A percentile compares a stretch with the other conserved stretches of the same genome.
Evolutionary conservation across 64 coral and sea anemone species (phyloP).

Genomic region (Porites lutea): DNA sequence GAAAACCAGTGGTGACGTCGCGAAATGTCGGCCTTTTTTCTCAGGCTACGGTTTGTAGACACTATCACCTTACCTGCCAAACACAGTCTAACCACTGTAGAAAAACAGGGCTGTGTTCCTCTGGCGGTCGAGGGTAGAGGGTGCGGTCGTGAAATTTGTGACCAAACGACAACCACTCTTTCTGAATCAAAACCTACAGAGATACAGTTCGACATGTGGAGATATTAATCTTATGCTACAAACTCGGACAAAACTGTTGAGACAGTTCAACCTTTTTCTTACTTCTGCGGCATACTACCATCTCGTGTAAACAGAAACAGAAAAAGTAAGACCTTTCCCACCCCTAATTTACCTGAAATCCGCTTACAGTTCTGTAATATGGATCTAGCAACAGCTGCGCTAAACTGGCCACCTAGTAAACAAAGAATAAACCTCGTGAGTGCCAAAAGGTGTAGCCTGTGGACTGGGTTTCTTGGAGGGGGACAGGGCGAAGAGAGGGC

Average conservation of each 20-base stretch:
- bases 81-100: conserved; percentile 99
- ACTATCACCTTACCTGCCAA: conserved; percentile 80
- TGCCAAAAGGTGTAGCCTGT: too few relatives aligned
- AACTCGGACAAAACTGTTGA: too few relatives aligned
- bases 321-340: background rate
- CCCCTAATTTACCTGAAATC: conserved; percentile 84
- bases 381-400: conserved; percentile 93
- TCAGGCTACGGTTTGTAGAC: too few relatives aligned
- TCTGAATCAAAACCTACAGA: conserved; percentile 89
- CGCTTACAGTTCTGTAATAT: conserved; percentile 89
- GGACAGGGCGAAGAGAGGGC: too few relatives aligned
- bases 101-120: conserved; percentile 88
- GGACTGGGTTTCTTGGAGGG: too few relatives aligned
- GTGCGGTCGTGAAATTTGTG: conserved; percentile 84
- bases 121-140: conserved; percentile 15
- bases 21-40: too few relatives aligned
- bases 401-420: conserved; percentile 78
- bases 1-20: too few relatives aligned
- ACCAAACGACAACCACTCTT: conserved; percentile 95
- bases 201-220: background rate
- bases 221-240: too few relatives aligned
- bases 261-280: too few relatives aligned
- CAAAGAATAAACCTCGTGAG: background rate
- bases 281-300: too few relatives aligned
- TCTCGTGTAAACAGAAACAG: too few relatives aligned